Base-by-base conservation (phyloP, 2,797 vertebrate species). In the Typhlichthys eigenmanni region DNA sequence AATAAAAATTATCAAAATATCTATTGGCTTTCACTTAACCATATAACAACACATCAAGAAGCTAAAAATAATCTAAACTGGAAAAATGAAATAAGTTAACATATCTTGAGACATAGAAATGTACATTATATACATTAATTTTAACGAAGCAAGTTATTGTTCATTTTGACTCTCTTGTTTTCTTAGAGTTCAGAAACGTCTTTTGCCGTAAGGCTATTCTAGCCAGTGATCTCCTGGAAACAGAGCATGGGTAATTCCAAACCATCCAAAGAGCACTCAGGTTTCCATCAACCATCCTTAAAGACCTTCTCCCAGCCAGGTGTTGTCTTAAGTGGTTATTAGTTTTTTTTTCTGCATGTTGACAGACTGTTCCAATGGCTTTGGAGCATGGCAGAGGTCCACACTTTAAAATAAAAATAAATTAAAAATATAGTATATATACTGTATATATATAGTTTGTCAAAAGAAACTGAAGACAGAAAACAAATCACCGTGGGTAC, bases 101-200 rank as follows among this genome's bases (percentile, higher is more conserved):
- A 86, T 83, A 88, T 81, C 70, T 82, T 69, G 79, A 86, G 74
- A 88, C 75, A 63, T 64, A 84, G 43, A 82, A 76, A 89, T 92
- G 87, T 92, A 92, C 90, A 93, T 75, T 92, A 92, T 92, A 69
- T 92, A 92, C 90, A 92, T 89, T 87, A 71, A 73, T 82, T 80
- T 82, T 80, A 75, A 84, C 83, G 85, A 75, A 88, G 79, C 68
- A 79, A 2, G 7, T 60, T 63, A 58, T 76, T 66, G 82, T 75
- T 59, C 62, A 79, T 74, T 38, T 57, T 68, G 62, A 72, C 60
- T 78, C 72, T 16, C 34, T 73, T n/a, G 2, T 57, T 55, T 60
- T 34, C 29, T 48, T 58, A 47, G 56, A 70, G 69, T 79, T 80
- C 66, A 53, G 43, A 58, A 24, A 47, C 65, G 71, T 34, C 58